These are phyloP conservation scores for Centruroides sculpturatus DNA, from an alignment of 1,140 invertebrate genomes.

Conservation along the genomic window DNA sequence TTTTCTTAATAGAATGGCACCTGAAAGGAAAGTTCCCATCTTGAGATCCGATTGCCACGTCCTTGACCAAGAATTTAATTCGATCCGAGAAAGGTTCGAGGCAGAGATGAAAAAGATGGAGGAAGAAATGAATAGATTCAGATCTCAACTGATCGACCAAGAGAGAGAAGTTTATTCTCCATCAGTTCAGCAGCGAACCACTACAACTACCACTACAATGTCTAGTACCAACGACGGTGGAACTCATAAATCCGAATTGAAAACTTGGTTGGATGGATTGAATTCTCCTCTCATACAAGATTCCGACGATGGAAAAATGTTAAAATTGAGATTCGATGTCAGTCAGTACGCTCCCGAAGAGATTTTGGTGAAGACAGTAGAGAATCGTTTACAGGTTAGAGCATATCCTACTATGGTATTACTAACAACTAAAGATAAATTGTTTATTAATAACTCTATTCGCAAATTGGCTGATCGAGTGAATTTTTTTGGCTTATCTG, in stretches of 20 bases:
- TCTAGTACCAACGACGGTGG: constrained; percentile 7
- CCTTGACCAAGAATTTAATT: constrained; percentile 90
- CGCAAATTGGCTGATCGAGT: no score
- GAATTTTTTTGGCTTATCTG: no score
- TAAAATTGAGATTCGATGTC: constrained; percentile 85
- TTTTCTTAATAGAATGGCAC: constrained; percentile 16
- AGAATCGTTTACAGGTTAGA: constrained; percentile 85
- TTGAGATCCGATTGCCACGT: constrained; percentile 87
- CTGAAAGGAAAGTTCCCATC: constrained; percentile 47
- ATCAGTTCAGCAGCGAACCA: neutral
- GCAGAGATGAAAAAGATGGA: constrained; percentile 96
- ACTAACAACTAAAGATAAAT: no score
- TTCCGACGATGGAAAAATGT: constrained; percentile 59
- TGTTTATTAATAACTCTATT: no score
- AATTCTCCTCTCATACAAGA: constrained; percentile 81
- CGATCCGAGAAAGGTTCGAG: constrained; percentile 87
- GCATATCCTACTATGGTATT: no score
- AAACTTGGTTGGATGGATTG: constrained; percentile 55
- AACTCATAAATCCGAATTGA: constrained; percentile 23
- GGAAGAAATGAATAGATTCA: constrained; percentile 92
- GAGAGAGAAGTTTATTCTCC: constrained; percentile 36
- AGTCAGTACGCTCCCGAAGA: constrained; percentile 88
- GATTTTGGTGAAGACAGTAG: constrained; percentile 89
- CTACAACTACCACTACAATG: constrained; percentile 5
- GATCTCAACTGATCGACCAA: constrained; percentile 78